Evolutionary conservation across 1,140 invertebrate species (phyloP).

Genomic region (Coptotermes formosanus): DNA sequence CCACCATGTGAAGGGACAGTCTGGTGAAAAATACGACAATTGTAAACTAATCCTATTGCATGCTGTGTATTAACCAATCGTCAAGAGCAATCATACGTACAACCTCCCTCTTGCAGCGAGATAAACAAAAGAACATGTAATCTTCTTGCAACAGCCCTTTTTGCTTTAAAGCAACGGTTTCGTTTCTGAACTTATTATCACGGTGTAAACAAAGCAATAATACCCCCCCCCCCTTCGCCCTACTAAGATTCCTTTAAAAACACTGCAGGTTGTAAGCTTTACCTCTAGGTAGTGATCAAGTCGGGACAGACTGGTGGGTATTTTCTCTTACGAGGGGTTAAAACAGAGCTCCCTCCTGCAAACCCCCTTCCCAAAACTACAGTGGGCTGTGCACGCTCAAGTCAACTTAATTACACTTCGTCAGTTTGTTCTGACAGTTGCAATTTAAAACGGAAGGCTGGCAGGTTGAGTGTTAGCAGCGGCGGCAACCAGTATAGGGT

Average conservation of each 20-base stretch:
- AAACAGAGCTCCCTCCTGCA: neutral
- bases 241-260: neutral
- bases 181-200: neutral
- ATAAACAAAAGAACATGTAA: neutral
- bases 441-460: slow-evolving; percentile 29
- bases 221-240: neutral
- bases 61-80: no score
- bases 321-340: slow-evolving; percentile 14
- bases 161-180: neutral
- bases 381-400: slow-evolving; percentile 21
- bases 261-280: neutral
- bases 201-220: neutral
- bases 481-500: neutral
- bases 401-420: slow-evolving; percentile 33
- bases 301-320: neutral
- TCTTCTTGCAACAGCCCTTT: neutral
- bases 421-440: slow-evolving; percentile 33
- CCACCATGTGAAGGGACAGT: no score
- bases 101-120: no score
- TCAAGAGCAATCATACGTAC: no score
- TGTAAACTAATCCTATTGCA: no score
- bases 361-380: neutral
- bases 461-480: slow-evolving; percentile 12
- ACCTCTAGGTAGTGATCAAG: neutral
- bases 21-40: no score